A percentile compares a stretch with the other conserved stretches of the same genome.
These are phyloP conservation scores for Brachionus paranguensis DNA, from an alignment of 1,140 invertebrate species.

Conservation along the genomic window DNA sequence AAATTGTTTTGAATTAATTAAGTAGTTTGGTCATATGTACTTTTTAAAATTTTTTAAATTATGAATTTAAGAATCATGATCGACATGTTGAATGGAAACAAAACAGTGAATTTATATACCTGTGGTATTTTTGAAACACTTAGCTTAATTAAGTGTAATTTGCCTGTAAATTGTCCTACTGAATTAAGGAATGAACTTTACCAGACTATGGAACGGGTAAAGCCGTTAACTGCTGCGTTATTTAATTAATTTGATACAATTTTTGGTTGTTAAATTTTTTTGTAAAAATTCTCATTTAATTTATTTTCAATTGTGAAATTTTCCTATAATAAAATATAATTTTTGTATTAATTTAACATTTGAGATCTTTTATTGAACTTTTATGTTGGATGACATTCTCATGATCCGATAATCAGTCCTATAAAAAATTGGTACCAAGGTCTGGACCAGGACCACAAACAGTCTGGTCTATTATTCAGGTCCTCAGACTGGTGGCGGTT, in stretches of 20 bases:
- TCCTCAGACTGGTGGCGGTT: too few relatives aligned
- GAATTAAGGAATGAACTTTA: background rate
- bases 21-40: background rate
- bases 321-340: background rate
- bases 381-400: too few relatives aligned
- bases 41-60: background rate
- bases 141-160: background rate
- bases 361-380: too few relatives aligned
- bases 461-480: too few relatives aligned
- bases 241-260: background rate
- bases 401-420: too few relatives aligned
- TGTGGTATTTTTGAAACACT: background rate
- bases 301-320: background rate
- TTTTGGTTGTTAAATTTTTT: background rate
- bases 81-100: background rate
- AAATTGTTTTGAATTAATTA: background rate
- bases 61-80: background rate
- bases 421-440: too few relatives aligned
- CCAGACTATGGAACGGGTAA: background rate
- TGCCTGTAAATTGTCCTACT: background rate
- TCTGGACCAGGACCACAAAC: too few relatives aligned
- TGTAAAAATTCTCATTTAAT: background rate
- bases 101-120: background rate
- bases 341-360: background rate
- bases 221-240: background rate